Base-by-base conservation (phyloP, 2,797 vertebrate genomes). In the Kryptolebias ocellatus region DNA sequence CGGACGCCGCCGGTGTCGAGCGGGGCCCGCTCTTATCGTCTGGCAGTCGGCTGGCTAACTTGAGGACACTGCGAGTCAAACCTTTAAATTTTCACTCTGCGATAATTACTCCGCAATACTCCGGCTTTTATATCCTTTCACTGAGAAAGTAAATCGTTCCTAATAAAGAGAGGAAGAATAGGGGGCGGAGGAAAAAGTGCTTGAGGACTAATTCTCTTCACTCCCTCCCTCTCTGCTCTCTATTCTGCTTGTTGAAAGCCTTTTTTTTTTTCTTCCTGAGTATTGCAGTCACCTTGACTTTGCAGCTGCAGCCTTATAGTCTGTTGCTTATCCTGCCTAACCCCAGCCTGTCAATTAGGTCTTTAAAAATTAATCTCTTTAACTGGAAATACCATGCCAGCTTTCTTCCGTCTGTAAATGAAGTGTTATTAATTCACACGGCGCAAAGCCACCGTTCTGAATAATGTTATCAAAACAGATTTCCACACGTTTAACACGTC, bases 341-440 rank as follows among this genome's bases (percentile, higher is more conserved):
- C 92, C 94, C 94, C 81, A 62, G 93, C 90, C 93, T 92, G 94
- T 94, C 94, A 94, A 95, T 95, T 95, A 95, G 94, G 93, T 94
- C 93, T 95, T 95, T 94, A 94, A 94, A 95, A 95, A 95, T 95
- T 94, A 94, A 95, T 95, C 94, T 94, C 94, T 95, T 95, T 95
- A 95, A 93, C 94, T 94, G 92, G 91, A 95, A 94, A 94, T 91
- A 93, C 92, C 93, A 92, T 87, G 92, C 92, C 92, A 74, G 92
- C 93, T 93, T 93, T 93, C 55, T 90, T 93, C 93, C 83, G 83
- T 94, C 93, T 94, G 93, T 90, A 95, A 95, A 95, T 94, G 92
- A 94, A 94, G 94, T 93, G 94, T 95, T 95, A 95, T 95, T 95
- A 94, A 95, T 95, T 95, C 92, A 85, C 92, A 83, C 92, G 77